phyloP scores from a whole-genome alignment of 1,140 invertebrate genomes.

The Gryllus bimaculatus region DNA sequence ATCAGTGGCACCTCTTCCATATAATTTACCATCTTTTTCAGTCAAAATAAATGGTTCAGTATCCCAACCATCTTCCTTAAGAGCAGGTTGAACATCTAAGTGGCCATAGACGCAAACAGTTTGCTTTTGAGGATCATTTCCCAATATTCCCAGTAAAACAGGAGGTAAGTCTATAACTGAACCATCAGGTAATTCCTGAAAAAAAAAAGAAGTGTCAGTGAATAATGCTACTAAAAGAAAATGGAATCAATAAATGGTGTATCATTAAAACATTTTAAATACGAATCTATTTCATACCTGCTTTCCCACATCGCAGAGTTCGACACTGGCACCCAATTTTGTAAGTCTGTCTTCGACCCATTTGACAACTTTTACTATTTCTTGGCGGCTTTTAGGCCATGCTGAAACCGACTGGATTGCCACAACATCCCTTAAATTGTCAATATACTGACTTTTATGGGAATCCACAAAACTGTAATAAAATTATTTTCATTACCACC shows the following conservation, averaged over 20 bases:
- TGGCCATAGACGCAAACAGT: slow-evolving; percentile 95
- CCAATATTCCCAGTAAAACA: slow-evolving; percentile 74
- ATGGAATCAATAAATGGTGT: too few relatives aligned
- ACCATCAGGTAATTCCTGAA: slow-evolving; percentile 59
- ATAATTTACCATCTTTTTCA: slow-evolving; percentile 85
- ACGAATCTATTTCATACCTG: slow-evolving; percentile 37
- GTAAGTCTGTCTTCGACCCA: slow-evolving; percentile 68
- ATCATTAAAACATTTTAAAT: background rate
- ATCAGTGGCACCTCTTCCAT: slow-evolving; percentile 85
- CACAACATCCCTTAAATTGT: slow-evolving; percentile 74
- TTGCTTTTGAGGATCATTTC: slow-evolving; percentile 75
- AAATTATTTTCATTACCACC: background rate
- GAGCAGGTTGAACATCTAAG: slow-evolving; percentile 94
- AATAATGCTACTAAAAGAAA: background rate
- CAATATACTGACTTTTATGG: slow-evolving; percentile 68
- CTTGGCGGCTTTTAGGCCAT: slow-evolving; percentile 66
- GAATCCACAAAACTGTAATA: slow-evolving; percentile 61
- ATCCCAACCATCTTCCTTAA: slow-evolving; percentile 87
- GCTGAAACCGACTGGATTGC: slow-evolving; percentile 93
- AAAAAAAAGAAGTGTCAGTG: background rate
- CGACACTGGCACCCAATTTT: slow-evolving; percentile 61
- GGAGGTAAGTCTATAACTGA: slow-evolving; percentile 71
- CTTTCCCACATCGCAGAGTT: slow-evolving; percentile 71
- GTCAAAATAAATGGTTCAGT: slow-evolving; percentile 87
- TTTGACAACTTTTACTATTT: slow-evolving; percentile 66